A percentile compares a stretch with the other conserved stretches of the same genome.
These are phyloP conservation scores for Anthophora plumipes DNA, from an alignment of 2,888 invertebrate genomes.

Conservation along the genomic window DNA sequence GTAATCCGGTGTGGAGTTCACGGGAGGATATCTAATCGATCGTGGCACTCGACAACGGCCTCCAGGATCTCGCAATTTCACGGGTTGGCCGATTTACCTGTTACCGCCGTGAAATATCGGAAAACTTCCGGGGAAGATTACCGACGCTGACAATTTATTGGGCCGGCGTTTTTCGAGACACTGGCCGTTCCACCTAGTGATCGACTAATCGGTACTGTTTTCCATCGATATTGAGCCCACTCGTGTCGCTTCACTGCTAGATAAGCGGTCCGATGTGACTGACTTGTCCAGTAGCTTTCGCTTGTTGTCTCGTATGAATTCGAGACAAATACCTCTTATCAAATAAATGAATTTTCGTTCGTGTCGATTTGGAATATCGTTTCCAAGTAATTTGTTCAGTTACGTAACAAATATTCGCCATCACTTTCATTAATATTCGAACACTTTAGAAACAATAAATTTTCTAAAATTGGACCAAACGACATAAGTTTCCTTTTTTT, in stretches of 20 bases:
- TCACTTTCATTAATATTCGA: no score
- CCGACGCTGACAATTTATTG: slow-evolving; percentile 62
- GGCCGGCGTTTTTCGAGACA: slow-evolving; percentile 26
- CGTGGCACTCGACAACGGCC: slow-evolving; percentile 54
- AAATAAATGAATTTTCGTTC: background rate
- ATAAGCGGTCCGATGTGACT: slow-evolving; percentile 2
- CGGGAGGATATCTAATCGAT: slow-evolving; percentile 63
- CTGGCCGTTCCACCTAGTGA: slow-evolving; percentile 15
- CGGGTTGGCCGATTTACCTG: slow-evolving; percentile 62
- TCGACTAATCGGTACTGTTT: slow-evolving; percentile 42
- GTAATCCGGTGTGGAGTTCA: slow-evolving; percentile 53
- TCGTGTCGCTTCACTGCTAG: background rate
- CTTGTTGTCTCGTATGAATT: background rate
- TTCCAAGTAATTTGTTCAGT: background rate
- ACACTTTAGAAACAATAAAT: no score
- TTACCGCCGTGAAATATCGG: slow-evolving; percentile 68
- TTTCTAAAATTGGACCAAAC: no score
- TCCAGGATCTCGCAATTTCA: slow-evolving; percentile 63
- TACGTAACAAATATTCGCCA: no score
- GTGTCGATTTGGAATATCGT: background rate
- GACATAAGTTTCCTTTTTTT: no score
- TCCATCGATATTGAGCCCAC: slow-evolving; percentile 17
- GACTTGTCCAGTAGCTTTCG: background rate
- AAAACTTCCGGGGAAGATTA: slow-evolving; percentile 65
- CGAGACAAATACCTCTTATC: background rate